These are phyloP conservation scores for Adrianichthys oophorus DNA, from an alignment of 2,797 vertebrate species.

Conservation along the genomic window DNA sequence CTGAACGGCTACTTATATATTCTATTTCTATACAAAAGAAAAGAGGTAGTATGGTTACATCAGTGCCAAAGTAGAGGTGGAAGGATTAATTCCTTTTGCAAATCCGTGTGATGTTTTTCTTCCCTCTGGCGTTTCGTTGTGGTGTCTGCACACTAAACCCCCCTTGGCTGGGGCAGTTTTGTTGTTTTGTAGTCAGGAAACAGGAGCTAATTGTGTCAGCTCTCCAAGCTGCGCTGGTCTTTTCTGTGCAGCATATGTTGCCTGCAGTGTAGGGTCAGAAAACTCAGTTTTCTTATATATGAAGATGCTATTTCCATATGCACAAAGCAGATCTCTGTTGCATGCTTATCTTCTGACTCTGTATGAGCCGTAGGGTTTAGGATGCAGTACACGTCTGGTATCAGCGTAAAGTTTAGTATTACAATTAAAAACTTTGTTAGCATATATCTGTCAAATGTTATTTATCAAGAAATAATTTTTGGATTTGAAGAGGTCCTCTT, in stretches of 20 bases:
- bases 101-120: conserved; percentile 40
- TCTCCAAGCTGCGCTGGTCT: conserved; percentile 20
- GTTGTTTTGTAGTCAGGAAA: conserved; percentile 46
- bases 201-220: conserved; percentile 28
- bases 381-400: conserved; percentile 68
- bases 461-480: conserved; percentile 34
- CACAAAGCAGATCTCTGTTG: conserved; percentile 72
- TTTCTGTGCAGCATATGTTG: conserved; percentile 18
- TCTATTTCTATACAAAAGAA: conserved; percentile 62
- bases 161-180: conserved; percentile 30
- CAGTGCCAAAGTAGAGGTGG: conserved; percentile 77
- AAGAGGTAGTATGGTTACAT: conserved; percentile 61
- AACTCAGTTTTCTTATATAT: conserved; percentile 47
- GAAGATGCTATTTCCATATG: conserved; percentile 65
- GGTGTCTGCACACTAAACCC: conserved; percentile 46
- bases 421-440: conserved; percentile 69
- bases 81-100: conserved; percentile 58
- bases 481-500: conserved; percentile 36
- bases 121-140: conserved; percentile 32
- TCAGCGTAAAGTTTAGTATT: conserved; percentile 73
- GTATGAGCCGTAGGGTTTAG: conserved; percentile 65
- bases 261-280: conserved; percentile 38
- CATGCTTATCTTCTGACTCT: conserved; percentile 73
- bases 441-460: conserved; percentile 73
- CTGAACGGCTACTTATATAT: conserved; percentile 59